Conservation (phyloP, 2,113 vertebrate species). For the Tenebrosternarchus preto region DNA sequence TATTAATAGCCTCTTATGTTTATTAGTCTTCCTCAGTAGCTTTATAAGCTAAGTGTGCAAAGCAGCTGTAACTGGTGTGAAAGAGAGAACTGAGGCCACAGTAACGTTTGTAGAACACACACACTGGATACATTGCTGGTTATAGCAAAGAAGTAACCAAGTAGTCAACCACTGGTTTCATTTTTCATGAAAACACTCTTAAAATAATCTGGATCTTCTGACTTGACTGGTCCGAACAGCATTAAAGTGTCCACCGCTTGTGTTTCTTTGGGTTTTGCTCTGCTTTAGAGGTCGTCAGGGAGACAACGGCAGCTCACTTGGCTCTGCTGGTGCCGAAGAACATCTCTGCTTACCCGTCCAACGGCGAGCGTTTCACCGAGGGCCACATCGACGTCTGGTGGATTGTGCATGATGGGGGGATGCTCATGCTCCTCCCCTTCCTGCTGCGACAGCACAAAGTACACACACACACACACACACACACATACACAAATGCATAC, state of each 20-base stretch:
- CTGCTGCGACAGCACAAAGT: conserved; percentile 97
- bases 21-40: no score
- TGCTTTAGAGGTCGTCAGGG: conserved; percentile 88
- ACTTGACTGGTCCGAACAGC: not conserved
- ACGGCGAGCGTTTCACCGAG: conserved; percentile 93
- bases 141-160: not conserved
- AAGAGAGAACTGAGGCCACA: no score
- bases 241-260: not conserved
- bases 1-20: no score
- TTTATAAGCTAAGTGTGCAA: no score
- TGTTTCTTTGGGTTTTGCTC: not conserved
- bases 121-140: no score
- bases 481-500: not conserved
- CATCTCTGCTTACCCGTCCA: conserved; percentile 90
- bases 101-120: not conserved
- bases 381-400: conserved; percentile 98
- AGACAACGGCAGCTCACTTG: conserved; percentile 90
- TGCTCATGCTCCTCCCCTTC: conserved; percentile 99
- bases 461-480: not conserved
- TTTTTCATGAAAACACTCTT: not conserved
- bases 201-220: not conserved
- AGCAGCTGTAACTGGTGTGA: no score
- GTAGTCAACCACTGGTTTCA: no score
- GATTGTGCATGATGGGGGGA: conserved; percentile 96
- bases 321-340: conserved; percentile 96